Base-by-base conservation (phyloP, 2,888 invertebrate genomes). In the Tridacna crocea region DNA sequence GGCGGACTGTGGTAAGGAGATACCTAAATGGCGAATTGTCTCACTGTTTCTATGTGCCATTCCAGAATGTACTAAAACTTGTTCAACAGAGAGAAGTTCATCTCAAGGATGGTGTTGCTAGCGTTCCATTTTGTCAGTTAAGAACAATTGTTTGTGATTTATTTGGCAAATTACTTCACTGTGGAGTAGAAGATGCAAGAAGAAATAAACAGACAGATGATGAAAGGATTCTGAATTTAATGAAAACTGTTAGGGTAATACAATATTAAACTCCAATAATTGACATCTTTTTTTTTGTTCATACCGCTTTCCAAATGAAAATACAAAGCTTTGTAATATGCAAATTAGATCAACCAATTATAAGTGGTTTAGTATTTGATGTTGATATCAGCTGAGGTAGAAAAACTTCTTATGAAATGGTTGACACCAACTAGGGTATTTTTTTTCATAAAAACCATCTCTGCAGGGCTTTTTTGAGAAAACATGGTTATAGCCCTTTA, bases 61-160 rank as follows among this genome's bases (percentile, higher is more conserved):
- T 96, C 90, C 95, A 94, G 81, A 93, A 95, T 84, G 96, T 96
- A 84, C 94, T 96, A 24, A 92, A 95, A 55, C 94, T 96, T 83
- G 93, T 96, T 74, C 94, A 95, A 27, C 94, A 92, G 80, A 95
- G 96, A 87, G 93, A 95, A 90, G 95, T 96, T 19, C 94, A 95
- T 83, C 84, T 96, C 51, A 91, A 87, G 47, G 92, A 94, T 88
- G 96, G 96, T 0, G 90, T 94, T 72, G 96, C 95, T 11, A 88
- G 88, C 12, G 93, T 96, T 83, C 95, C 96, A 10, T 96, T 96
- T 92, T 72, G 76, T 27, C 87, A 88, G 60, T 82, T 93, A 6
- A 80, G 83, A 46, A 85, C 89, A 13, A 87, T 92, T 19, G 65
- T 91, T 19, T 82, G 77, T 22, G 83, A 86, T 48, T 77, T 90